A percentile compares a stretch with the other conserved stretches of the same genome.
Evolutionary conservation across 2,797 vertebrate genomes (phyloP).

Genomic region (Neosalanx taihuensis): DNA sequence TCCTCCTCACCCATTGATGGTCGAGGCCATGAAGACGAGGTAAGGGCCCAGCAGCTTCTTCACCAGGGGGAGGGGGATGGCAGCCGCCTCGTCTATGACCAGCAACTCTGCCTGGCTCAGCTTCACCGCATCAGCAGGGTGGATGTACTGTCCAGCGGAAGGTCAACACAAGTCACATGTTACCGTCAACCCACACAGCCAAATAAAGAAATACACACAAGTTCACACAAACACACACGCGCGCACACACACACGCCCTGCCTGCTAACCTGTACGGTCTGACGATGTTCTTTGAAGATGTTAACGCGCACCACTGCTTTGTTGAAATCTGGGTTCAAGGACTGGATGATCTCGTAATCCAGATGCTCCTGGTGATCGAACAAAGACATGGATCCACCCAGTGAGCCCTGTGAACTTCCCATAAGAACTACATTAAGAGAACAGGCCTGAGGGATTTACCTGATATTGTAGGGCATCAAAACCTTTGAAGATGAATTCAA

Average conservation of each 20-base stretch:
- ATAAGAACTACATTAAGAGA: background rate
- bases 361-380: slow-evolving; percentile 84
- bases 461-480: slow-evolving; percentile 95
- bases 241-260: background rate
- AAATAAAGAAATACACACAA: too few relatives aligned
- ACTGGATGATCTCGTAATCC: slow-evolving; percentile 98
- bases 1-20: slow-evolving; percentile 88
- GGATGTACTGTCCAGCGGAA: slow-evolving; percentile 82
- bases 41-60: slow-evolving; percentile 93
- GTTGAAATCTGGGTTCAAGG: slow-evolving; percentile 95
- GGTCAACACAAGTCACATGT: background rate
- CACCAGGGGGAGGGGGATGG: slow-evolving; percentile 93
- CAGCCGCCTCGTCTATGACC: slow-evolving; percentile 95
- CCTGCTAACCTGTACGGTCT: slow-evolving; percentile 90
- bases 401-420: background rate
- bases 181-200: background rate
- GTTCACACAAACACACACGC: background rate
- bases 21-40: slow-evolving; percentile 97
- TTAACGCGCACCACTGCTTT: slow-evolving; percentile 97
- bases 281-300: slow-evolving; percentile 94
- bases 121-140: slow-evolving; percentile 91
- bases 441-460: slow-evolving; percentile 62
- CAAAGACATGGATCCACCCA: background rate
- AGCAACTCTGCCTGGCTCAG: slow-evolving; percentile 95
- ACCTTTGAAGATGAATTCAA: slow-evolving; percentile 98